Conservation (phyloP, 2,797 vertebrate species). For the Falco naumanni region DNA sequence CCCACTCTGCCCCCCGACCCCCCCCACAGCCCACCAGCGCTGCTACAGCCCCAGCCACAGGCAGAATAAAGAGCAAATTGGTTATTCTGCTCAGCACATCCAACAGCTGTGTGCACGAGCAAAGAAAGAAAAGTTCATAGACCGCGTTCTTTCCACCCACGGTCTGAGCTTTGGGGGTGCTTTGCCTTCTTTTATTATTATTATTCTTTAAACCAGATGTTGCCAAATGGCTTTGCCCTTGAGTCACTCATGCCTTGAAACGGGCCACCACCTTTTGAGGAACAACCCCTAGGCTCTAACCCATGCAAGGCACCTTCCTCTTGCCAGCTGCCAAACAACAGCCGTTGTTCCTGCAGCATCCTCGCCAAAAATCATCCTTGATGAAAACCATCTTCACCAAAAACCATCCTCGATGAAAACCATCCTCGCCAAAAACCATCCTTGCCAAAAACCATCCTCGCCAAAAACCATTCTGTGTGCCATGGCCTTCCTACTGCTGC, state of each 20-base stretch:
- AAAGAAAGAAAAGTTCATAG: not conserved
- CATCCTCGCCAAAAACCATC: no score
- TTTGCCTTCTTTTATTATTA: not conserved
- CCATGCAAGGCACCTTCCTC: not conserved
- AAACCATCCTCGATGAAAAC: no score
- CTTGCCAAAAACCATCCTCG: no score
- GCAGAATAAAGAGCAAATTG: not conserved
- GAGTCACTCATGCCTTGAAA: not conserved
- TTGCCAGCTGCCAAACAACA: slow-evolving; percentile 36
- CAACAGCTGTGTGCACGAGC: not conserved
- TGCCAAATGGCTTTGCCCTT: not conserved
- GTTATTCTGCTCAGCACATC: not conserved
- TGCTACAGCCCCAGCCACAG: not conserved
- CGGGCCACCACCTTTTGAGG: not conserved
- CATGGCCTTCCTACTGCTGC: slow-evolving; percentile 24
- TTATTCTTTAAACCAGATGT: not conserved
- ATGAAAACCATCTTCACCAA: no score
- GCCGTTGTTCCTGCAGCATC: slow-evolving; percentile 27
- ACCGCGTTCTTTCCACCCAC: not conserved
- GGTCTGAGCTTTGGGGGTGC: not conserved
- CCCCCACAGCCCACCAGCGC: no score
- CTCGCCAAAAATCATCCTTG: slow-evolving; percentile 28
- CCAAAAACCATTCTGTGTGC: not conserved
- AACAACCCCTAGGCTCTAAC: not conserved
- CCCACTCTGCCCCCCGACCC: no score